Base-by-base conservation (phyloP, 2,113 vertebrate species). In the Mustelus asterias region DNA sequence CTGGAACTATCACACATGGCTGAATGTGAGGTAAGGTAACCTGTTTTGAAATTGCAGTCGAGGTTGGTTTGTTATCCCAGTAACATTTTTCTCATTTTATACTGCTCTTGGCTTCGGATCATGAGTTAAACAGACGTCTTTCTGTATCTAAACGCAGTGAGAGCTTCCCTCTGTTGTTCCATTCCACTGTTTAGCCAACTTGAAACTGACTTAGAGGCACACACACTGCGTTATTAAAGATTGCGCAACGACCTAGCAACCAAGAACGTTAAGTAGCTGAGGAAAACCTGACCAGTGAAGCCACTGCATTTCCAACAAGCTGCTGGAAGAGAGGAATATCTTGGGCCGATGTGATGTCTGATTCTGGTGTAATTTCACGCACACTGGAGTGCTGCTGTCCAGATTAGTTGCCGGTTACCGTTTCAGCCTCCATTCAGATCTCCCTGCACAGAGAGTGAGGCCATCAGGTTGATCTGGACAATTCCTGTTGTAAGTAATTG, bases 11-110 rank as follows among this genome's bases (percentile, higher is more conserved):
- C 54, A n/a, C 69, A 95, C 18, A 67, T 48, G 94, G 69, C 67
- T 95, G 94, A 72, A 26, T 22, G 33, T 72, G 37, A 95, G 94
- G 94, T 95, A 95, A 95, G 94, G 67, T 33, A 72, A 95, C 33
- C 94, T 72, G 65, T 95, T 95, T 54, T 95, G 69, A 95, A 95
- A 95, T 70, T 70, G 10, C 37, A 26, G 22, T 48, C 14, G 67
- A 76, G 69, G 48, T 95, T 44, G 22, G 29, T 95, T 54, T 95
- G 69, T 95, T 95, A 63, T 70, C 65, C n/a, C 41, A 29, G 93
- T 72, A 54, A 95, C 48, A 48, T 72, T 33, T 76, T 24, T 72
- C 20, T 95, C 44, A 69, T 54, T 95, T 95, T 76, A 72, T 72
- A 95, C 67, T 22, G 37, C 18, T 94, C 90, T 72, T 72, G 67